Conservation (phyloP, 1,140 invertebrate genomes). For the Aphelinus atriplicis region DNA sequence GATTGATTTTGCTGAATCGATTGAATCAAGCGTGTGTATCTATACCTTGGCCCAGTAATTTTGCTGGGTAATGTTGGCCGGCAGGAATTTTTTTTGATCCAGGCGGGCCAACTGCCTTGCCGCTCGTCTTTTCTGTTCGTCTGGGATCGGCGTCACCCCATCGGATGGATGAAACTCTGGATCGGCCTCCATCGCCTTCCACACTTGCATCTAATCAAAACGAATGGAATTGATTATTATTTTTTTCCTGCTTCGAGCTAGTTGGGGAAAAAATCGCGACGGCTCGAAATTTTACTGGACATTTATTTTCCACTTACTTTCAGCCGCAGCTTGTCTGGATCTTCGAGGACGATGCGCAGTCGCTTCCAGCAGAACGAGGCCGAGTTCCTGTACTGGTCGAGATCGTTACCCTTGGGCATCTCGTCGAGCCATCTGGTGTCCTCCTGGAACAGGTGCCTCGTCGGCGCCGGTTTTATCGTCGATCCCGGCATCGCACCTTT, state of each 20-base stretch:
- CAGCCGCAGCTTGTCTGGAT: constrained; percentile 51
- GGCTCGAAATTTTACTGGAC: too few relatives aligned
- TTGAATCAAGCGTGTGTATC: not conserved
- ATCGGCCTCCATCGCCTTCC: constrained; percentile 84
- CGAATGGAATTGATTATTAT: too few relatives aligned
- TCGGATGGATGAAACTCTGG: constrained; percentile 78
- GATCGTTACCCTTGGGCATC: constrained; percentile 48
- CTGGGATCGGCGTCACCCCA: constrained; percentile 70
- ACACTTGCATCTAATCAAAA: constrained; percentile 78
- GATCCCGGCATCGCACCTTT: not conserved
- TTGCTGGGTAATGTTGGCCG: constrained; percentile 68
- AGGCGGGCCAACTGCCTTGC: constrained; percentile 70
- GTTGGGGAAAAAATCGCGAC: too few relatives aligned
- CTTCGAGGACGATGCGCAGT: constrained; percentile 52
- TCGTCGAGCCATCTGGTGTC: constrained; percentile 53
- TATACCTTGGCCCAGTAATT: constrained; percentile 73
- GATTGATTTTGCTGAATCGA: not conserved
- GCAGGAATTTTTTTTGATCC: constrained; percentile 68
- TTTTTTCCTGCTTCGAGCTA: too few relatives aligned
- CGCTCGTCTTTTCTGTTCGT: constrained; percentile 78
- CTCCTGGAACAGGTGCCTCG: constrained; percentile 42
- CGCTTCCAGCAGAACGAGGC: constrained; percentile 57
- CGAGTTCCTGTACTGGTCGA: constrained; percentile 49
- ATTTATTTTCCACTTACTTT: constrained; percentile 45
- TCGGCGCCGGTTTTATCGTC: not conserved